Conservation (phyloP, 2,113 vertebrate genomes). For the Manacus vitellinus region DNA sequence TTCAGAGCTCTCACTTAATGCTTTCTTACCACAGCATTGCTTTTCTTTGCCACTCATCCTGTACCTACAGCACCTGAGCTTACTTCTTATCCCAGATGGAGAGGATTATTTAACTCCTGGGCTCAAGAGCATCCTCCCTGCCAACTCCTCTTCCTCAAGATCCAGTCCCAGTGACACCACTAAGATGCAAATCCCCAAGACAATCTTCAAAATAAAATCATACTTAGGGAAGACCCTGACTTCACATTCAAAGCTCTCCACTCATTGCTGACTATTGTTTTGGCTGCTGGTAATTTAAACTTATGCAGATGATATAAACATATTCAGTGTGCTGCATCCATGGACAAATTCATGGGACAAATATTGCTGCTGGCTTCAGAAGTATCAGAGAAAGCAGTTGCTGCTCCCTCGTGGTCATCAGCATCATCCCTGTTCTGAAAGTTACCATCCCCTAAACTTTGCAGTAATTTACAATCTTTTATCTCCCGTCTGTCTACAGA, state of each 20-base stretch:
- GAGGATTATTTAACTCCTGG: neutral
- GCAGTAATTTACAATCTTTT: neutral
- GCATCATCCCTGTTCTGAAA: neutral
- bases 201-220: neutral
- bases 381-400: slow-evolving; percentile 9
- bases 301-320: neutral
- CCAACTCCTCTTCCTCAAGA: neutral
- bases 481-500: neutral
- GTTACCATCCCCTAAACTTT: neutral
- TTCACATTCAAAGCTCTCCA: neutral
- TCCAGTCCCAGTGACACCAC: neutral
- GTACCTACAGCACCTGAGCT: neutral
- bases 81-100: neutral
- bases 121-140: neutral
- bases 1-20: neutral
- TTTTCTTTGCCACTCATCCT: neutral
- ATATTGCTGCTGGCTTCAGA: neutral
- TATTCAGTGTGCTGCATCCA: neutral
- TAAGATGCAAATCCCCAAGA: neutral
- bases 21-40: neutral
- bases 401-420: slow-evolving; percentile 32
- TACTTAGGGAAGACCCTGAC: neutral
- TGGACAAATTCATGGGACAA: neutral
- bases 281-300: neutral
- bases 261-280: neutral